A percentile compares a stretch with the other conserved stretches of the same genome.
Evolutionary conservation across 2,797 vertebrate species (phyloP).

Genomic region (Chaetophractus vellerosus): DNA sequence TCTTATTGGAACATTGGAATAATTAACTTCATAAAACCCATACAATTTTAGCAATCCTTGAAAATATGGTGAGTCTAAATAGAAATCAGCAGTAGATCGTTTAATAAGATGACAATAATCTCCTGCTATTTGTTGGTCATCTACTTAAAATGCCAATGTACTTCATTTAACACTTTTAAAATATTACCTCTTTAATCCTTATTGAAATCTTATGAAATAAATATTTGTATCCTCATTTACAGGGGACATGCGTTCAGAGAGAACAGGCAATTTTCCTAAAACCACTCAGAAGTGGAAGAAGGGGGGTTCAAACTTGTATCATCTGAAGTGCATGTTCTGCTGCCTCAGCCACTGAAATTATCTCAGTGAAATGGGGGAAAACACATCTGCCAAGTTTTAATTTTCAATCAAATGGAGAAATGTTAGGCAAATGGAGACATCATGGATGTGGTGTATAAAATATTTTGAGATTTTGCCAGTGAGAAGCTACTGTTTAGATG

Average conservation of each 20-base stretch:
- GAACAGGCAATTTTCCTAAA: background rate
- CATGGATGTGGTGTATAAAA: background rate
- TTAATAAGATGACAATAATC: conserved; percentile 53
- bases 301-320: background rate
- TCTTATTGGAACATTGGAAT: conserved; percentile 79
- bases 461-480: background rate
- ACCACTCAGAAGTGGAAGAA: background rate
- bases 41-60: conserved; percentile 62
- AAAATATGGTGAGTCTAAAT: conserved; percentile 61
- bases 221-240: background rate
- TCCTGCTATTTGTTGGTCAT: background rate
- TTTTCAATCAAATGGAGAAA: conserved; percentile 42
- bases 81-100: conserved; percentile 36
- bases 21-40: conserved; percentile 79
- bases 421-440: background rate
- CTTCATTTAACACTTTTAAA: background rate
- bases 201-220: background rate
- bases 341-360: background rate
- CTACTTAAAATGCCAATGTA: conserved; percentile 3
- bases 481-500: background rate
- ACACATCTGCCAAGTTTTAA: background rate
- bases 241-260: conserved; percentile 34
- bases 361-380: background rate
- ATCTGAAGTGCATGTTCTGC: background rate
- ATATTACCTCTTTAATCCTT: background rate